Conservation (phyloP, 92 coral and sea anemone genomes). For the Phymanthus crucifer region DNA sequence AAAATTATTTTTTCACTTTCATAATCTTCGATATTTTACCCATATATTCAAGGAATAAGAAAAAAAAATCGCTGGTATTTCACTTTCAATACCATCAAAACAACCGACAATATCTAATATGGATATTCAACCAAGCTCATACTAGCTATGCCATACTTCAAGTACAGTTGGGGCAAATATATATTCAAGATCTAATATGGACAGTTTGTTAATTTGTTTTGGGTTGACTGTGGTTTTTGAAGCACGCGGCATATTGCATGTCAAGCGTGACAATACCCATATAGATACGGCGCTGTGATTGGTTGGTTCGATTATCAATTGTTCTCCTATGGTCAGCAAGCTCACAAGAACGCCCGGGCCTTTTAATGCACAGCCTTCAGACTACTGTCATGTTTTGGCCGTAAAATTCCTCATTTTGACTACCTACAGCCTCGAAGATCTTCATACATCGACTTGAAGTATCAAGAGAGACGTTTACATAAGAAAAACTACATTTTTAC, state of each 20-base stretch:
- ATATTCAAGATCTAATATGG: not conserved
- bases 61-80: not conserved
- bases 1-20: not conserved
- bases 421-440: constrained; percentile 9
- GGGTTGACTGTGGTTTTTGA: constrained; percentile 49
- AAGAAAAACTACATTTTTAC: constrained; percentile 20
- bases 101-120: not conserved
- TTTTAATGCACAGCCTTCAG: constrained; percentile 21
- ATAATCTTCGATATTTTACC: not conserved
- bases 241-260: constrained; percentile 62
- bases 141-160: not conserved
- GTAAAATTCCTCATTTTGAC: constrained; percentile 28
- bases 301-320: constrained; percentile 42
- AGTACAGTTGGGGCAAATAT: not conserved
- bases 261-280: constrained; percentile 75
- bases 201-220: constrained; percentile 21
- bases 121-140: not conserved
- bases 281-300: constrained; percentile 34
- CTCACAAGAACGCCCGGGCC: constrained; percentile 60
- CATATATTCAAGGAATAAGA: not conserved
- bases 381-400: constrained; percentile 22
- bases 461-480: constrained; percentile 14
- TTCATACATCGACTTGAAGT: constrained; percentile 2
- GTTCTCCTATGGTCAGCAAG: constrained; percentile 53
- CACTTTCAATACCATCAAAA: not conserved